Evolutionary conservation across 2,797 vertebrate genomes (phyloP).

Genomic region (Ceryle rudis): DNA sequence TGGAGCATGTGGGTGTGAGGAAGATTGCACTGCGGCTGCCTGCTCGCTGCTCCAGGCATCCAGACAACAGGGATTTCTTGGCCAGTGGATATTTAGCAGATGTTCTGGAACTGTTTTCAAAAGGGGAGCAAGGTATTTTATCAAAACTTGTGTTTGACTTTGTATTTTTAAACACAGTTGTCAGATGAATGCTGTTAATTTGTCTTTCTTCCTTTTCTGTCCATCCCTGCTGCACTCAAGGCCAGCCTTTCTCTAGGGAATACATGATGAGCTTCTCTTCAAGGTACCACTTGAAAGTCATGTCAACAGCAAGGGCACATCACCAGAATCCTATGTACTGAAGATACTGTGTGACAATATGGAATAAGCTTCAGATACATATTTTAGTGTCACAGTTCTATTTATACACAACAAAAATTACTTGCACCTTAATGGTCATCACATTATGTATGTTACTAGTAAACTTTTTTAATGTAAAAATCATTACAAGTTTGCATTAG

Average conservation of each 20-base stretch:
- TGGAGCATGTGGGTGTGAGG: background rate
- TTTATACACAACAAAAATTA: background rate
- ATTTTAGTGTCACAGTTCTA: background rate
- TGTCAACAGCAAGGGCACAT: background rate
- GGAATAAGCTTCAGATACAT: background rate
- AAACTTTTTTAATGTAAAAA: background rate
- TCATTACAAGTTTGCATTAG: background rate
- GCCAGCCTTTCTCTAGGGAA: background rate
- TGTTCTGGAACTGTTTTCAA: background rate
- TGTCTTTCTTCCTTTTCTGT: background rate
- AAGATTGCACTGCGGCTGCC: background rate
- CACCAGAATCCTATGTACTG: background rate
- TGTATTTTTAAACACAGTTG: slow-evolving; percentile 16
- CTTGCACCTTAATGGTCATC: background rate
- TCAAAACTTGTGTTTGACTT: background rate
- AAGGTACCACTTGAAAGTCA: background rate
- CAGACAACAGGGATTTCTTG: background rate
- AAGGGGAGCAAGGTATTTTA: background rate
- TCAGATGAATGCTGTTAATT: background rate
- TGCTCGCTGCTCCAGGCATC: background rate
- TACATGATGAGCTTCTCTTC: background rate
- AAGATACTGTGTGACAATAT: background rate
- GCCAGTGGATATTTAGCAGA: fast-evolving
- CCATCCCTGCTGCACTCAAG: background rate
- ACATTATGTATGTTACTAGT: background rate